Base-by-base conservation (phyloP, 2,888 invertebrate species). In the Fragum sueziense region DNA sequence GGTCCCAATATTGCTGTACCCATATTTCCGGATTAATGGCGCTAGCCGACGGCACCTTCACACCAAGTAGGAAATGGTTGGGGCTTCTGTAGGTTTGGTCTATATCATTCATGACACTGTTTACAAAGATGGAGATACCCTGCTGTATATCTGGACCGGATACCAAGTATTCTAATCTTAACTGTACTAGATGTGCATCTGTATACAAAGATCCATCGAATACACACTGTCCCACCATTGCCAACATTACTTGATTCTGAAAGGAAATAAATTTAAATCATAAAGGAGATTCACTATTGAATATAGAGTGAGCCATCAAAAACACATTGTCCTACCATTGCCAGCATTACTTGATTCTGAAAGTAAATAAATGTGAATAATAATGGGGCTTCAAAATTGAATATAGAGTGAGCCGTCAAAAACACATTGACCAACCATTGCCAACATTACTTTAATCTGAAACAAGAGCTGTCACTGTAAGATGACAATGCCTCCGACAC, bases 201-300 rank as follows among this genome's bases (percentile, higher is more conserved):
- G 85, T 80, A 82, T 89, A 91, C 74, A 91, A 89, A 2, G 90
- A 87, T 4, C 90, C 90, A 67, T 89, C 89, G 78, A 92, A 91
- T 11, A 90, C 83, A 57, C 88, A 87, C 6, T 88, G 89, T 2
- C 91, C 92, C 29, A 91, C 83, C 68, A 92, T 76, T 0, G 91
- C 89, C n/a, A 89, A 86, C 87, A 90, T 89, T 65, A 90, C 90
- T 74, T 91, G 91, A 70, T 89, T 90, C 91, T 91, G 85, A 37
- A 70, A 67, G 17, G 54, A 17, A 57, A 62, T 20, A 62, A 47
- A 47, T n/a, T n/a, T n/a, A n/a, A n/a, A n/a, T n/a, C n/a, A n/a
- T n/a, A n/a, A n/a, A n/a, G n/a, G n/a, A 81, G 83, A 76, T 88
- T 86, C 37, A 87, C 85, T n/a, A 87, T 84, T 7, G 85, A n/a